Percentiles rank a stretch among this genome's conserved stretches.
Evolutionary conservation across 2,797 vertebrate genomes (phyloP).

Genomic region (Podarcis lilfordi): DNA sequence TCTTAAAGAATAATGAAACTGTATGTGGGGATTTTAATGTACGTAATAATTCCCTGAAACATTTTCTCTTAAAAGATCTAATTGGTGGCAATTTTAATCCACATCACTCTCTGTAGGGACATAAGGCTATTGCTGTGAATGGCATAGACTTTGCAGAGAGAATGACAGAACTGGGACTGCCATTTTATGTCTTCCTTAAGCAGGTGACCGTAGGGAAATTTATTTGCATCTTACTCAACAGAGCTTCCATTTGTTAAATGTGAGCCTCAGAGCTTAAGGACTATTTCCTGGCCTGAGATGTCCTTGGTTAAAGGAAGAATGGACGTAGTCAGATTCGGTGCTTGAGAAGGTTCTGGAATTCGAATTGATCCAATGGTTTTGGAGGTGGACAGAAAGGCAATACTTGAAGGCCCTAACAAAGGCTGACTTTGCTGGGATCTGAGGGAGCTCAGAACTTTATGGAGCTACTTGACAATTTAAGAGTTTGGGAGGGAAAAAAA

Average conservation of each 20-base stretch:
- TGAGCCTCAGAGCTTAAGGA: not conserved
- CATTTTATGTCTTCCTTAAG: conserved; percentile 3
- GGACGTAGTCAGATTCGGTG: not conserved
- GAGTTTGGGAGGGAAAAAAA: not conserved
- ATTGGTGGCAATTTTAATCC: not conserved
- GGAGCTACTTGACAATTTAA: not conserved
- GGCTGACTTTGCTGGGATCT: not conserved
- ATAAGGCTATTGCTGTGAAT: not conserved
- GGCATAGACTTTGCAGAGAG: not conserved
- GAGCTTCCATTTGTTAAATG: not conserved
- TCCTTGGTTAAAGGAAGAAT: not conserved
- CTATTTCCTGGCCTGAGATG: not conserved
- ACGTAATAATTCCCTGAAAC: not conserved
- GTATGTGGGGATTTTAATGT: not conserved
- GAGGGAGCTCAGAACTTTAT: not conserved
- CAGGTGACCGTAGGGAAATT: accelerated
- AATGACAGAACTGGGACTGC: not conserved
- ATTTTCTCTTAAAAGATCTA: not conserved
- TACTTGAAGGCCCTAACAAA: not conserved
- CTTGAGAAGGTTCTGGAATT: not conserved
- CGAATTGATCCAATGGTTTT: not conserved
- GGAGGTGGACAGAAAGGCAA: not conserved
- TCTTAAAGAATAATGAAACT: not conserved
- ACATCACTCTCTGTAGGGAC: not conserved
- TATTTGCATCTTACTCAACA: not conserved